These are phyloP conservation scores for Ceratosolen fusciceps DNA, from an alignment of 1,140 invertebrate genomes.

Conservation along the genomic window DNA sequence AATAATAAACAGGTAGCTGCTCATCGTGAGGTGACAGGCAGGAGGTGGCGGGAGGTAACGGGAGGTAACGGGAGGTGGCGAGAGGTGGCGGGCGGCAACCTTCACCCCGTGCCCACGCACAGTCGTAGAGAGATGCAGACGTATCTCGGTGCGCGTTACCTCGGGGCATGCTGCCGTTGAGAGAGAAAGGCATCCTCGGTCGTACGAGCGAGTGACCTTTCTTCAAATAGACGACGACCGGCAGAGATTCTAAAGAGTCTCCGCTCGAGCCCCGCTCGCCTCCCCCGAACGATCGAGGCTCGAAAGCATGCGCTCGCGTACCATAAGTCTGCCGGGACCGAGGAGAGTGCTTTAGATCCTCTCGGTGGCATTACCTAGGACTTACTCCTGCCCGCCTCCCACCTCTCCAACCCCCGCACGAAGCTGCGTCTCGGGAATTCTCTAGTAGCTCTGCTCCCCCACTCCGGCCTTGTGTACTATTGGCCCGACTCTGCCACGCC, in stretches of 20 bases:
- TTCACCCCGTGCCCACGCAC: constrained; percentile 35
- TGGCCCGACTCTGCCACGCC: not conserved
- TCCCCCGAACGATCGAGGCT: not conserved
- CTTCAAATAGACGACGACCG: constrained; percentile 51
- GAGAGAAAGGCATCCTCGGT: constrained; percentile 43
- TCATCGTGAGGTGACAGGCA: too few species aligned
- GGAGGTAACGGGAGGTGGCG: too few species aligned
- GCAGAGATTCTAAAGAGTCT: constrained; percentile 11
- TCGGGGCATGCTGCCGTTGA: not conserved
- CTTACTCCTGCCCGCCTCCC: too few species aligned
- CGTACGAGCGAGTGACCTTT: constrained; percentile 44
- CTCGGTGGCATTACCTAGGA: too few species aligned
- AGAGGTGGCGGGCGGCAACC: too few species aligned
- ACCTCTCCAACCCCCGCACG: too few species aligned
- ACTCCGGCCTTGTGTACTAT: not conserved
- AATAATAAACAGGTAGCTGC: too few species aligned
- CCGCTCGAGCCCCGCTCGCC: not conserved
- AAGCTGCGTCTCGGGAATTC: too few species aligned
- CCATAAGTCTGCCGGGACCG: constrained; percentile 42
- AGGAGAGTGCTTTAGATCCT: too few species aligned
- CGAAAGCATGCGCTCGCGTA: constrained; percentile 17
- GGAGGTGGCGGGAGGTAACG: too few species aligned
- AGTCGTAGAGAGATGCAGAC: not conserved
- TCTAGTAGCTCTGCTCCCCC: too few species aligned
- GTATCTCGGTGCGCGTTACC: not conserved